Conservation (phyloP, 2,888 invertebrate species). For the Galeruca laticollis region DNA sequence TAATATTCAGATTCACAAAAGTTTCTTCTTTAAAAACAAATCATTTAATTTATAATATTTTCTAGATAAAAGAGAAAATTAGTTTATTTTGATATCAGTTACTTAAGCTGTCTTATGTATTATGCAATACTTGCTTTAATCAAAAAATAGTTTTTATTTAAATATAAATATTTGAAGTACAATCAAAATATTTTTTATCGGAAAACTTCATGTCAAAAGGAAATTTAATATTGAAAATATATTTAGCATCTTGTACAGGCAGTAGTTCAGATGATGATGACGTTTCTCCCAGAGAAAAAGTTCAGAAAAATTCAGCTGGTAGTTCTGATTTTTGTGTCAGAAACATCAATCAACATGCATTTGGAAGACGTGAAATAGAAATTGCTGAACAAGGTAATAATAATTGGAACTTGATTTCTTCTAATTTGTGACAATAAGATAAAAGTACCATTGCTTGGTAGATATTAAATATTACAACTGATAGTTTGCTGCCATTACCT, state of each 20-base stretch:
- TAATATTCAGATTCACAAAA: background rate
- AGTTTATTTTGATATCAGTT: no score
- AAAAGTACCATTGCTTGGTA: background rate
- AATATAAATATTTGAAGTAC: no score
- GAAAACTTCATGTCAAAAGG: background rate
- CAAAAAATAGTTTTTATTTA: no score
- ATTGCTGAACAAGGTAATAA: conserved; percentile 90
- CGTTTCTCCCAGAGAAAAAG: conserved; percentile 92
- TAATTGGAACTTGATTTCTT: background rate
- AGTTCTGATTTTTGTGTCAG: conserved; percentile 94
- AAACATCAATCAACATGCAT: conserved; percentile 92
- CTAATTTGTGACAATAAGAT: background rate
- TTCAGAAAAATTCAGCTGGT: conserved; percentile 87
- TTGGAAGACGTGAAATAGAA: conserved; percentile 96
- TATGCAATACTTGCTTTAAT: no score
- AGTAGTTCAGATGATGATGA: conserved; percentile 95
- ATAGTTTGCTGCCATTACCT: no score
- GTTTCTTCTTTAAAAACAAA: background rate
- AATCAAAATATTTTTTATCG: background rate
- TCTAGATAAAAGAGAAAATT: background rate
- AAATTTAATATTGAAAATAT: conserved; percentile 17
- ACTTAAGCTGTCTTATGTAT: no score
- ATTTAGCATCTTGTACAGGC: conserved; percentile 74
- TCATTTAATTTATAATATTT: background rate
- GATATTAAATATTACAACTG: no score